Conservation (phyloP, 2,113 vertebrate genomes). For the Rhizomys pruinosus region DNA sequence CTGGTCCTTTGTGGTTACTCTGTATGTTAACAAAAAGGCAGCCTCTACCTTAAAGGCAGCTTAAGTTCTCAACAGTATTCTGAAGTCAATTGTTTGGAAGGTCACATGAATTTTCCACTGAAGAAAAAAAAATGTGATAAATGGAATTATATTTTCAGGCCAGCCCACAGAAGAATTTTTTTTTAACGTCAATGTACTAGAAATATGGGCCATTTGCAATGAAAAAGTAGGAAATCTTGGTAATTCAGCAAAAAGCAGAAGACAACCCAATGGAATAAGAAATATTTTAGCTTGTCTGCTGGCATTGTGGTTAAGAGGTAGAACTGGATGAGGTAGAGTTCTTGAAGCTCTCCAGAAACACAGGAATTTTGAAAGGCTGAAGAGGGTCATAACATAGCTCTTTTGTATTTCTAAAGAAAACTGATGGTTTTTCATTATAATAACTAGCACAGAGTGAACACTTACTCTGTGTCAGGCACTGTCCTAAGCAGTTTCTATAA, state of each 20-base stretch:
- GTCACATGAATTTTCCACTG: constrained; percentile 58
- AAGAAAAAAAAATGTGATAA: constrained; percentile 45
- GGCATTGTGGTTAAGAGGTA: not conserved
- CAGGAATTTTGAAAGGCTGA: not conserved
- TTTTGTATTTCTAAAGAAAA: constrained; percentile 60
- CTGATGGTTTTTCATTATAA: not conserved
- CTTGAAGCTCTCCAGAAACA: not conserved
- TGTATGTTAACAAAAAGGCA: constrained; percentile 28
- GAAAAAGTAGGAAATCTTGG: constrained; percentile 63
- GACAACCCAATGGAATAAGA: constrained; percentile 38
- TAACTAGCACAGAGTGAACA: not conserved
- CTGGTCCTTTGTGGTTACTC: constrained; percentile 48
- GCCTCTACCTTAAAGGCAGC: constrained; percentile 23
- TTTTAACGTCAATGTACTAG: constrained; percentile 47
- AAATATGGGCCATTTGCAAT: constrained; percentile 37
- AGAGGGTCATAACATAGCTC: not conserved
- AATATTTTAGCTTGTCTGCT: constrained; percentile 47
- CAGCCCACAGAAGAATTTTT: constrained; percentile 39
- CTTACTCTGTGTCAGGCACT: not conserved
- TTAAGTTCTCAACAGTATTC: constrained; percentile 70
- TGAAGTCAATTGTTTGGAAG: constrained; percentile 67
- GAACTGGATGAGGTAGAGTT: constrained; percentile 32
- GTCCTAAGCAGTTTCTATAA: not conserved
- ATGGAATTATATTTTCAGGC: constrained; percentile 57
- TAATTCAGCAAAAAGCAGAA: constrained; percentile 47